Conservation (phyloP, 2,888 invertebrate genomes). For the Andrena trimmerana region DNA sequence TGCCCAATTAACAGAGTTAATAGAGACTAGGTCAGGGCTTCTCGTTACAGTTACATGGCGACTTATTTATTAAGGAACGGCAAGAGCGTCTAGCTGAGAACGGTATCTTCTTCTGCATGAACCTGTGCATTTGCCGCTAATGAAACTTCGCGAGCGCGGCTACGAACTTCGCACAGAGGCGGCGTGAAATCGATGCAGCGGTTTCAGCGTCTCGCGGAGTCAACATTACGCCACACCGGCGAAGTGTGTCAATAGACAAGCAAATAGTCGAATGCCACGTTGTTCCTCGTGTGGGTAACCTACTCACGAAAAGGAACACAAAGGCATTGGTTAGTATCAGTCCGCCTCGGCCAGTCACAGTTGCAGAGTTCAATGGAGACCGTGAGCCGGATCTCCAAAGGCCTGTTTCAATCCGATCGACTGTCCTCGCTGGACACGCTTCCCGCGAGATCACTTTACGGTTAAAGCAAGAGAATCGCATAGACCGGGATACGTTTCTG, state of each 20-base stretch:
- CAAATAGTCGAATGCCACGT: constrained; percentile 76
- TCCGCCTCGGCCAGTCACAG: neutral
- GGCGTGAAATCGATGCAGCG: constrained; percentile 45
- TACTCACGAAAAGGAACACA: constrained; percentile 62
- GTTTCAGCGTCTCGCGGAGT: constrained; percentile 47
- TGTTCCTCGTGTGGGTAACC: constrained; percentile 56
- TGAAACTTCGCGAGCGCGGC: neutral
- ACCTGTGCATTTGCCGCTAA: neutral
- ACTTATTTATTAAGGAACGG: constrained; percentile 1
- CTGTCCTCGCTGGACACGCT: neutral
- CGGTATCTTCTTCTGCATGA: neutral
- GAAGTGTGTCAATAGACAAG: constrained; percentile 83
- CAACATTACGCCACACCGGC: constrained; percentile 65
- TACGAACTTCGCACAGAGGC: constrained; percentile 12
- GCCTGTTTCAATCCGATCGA: constrained; percentile 8
- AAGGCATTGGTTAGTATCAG: constrained; percentile 27
- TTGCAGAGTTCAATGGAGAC: constrained; percentile 11
- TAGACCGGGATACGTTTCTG: too few species aligned
- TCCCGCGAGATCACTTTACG: too few species aligned
- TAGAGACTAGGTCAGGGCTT: neutral
- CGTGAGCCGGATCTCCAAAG: constrained; percentile 6
- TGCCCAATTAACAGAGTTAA: neutral
- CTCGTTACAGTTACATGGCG: neutral
- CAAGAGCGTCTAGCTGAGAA: neutral
- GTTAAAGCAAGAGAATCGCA: neutral